Percentiles rank a stretch among this genome's conserved stretches.
Evolutionary conservation across 2,113 vertebrate genomes (phyloP).

Genomic region (Lasiurus cinereus): DNA sequence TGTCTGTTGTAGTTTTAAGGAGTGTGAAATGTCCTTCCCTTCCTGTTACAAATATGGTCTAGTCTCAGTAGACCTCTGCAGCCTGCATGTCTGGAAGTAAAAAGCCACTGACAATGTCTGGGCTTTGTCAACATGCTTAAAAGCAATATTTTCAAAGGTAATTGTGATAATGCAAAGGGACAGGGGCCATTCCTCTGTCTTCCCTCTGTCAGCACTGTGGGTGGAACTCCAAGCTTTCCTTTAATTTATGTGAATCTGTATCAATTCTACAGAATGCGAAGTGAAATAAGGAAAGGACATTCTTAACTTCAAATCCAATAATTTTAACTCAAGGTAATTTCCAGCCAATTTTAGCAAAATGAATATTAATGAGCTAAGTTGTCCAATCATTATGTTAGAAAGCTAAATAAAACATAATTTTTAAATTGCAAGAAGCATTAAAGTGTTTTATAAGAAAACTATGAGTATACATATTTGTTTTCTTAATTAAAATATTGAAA

Average conservation of each 20-base stretch:
- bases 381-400: neutral
- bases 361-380: neutral
- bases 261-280: neutral
- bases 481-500: neutral
- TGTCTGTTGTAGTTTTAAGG: slow-evolving; percentile 39
- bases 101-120: neutral
- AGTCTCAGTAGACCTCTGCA: neutral
- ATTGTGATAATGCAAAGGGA: neutral
- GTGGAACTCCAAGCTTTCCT: neutral
- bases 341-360: neutral
- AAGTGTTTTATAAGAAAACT: neutral
- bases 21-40: neutral
- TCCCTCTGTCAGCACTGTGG: neutral
- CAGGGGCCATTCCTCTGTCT: neutral
- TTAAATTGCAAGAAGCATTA: neutral
- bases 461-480: neutral
- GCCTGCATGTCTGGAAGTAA: neutral
- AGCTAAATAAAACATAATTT: neutral
- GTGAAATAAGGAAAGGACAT: neutral
- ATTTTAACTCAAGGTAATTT: slow-evolving; percentile 23
- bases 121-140: neutral
- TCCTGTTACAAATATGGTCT: neutral
- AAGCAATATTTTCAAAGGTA: neutral
- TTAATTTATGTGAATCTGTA: neutral
- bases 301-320: slow-evolving; percentile 39